These are phyloP conservation scores for Chlamydotis undulata DNA, from an alignment of 2,113 vertebrate genomes.

Conservation along the genomic window DNA sequence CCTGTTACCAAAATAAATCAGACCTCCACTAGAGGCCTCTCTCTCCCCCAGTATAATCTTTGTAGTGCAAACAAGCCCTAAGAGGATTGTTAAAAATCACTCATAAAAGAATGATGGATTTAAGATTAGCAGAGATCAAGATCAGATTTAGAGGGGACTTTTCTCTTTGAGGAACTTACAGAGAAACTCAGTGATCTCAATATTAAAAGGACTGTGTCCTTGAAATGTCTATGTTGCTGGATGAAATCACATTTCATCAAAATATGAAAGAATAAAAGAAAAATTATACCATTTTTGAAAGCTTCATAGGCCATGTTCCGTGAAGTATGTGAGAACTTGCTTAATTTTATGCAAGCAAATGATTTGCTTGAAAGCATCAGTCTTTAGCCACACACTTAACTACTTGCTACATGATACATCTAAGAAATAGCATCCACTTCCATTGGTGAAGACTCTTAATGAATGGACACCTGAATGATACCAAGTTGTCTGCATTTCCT, in stretches of 20 bases:
- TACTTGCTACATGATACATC: not conserved
- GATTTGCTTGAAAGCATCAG: not conserved
- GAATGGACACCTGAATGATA: not conserved
- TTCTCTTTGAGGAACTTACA: not conserved
- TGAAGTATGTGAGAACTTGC: not conserved
- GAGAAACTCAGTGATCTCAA: not conserved
- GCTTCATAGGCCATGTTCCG: not conserved
- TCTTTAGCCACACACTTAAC: not conserved
- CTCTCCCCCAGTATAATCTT: not conserved
- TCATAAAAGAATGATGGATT: not conserved
- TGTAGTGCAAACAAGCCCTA: not conserved
- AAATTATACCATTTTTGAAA: not conserved
- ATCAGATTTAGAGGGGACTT: not conserved
- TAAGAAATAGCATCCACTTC: not conserved
- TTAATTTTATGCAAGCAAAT: slow-evolving; percentile 16
- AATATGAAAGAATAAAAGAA: not conserved
- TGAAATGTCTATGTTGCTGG: not conserved
- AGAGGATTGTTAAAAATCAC: not conserved
- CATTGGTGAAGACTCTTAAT: not conserved
- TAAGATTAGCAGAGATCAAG: not conserved
- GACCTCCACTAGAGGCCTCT: not conserved
- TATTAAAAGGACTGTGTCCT: not conserved
- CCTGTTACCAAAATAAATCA: not conserved
- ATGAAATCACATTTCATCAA: not conserved
- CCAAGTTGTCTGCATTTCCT: not conserved